Conservation (phyloP, 2,113 vertebrate species). For the Cynopterus brachyotis region DNA sequence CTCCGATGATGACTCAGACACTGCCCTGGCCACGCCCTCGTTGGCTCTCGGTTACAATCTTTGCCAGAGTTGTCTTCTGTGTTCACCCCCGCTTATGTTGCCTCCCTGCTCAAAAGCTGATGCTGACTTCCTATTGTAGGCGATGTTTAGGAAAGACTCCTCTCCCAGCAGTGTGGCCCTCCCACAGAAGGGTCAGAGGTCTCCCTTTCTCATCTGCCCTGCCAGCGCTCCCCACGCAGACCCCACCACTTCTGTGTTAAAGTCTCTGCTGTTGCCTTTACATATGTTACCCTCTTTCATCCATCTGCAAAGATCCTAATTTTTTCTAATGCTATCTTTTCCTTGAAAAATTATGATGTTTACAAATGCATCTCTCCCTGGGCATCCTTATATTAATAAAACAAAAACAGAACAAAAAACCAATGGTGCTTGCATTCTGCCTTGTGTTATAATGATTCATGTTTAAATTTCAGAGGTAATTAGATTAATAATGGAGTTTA, state of each 20-base stretch:
- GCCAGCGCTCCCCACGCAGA: accelerated
- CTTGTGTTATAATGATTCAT: neutral
- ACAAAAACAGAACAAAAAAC: too few relatives aligned
- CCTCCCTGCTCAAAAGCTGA: neutral
- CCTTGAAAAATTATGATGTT: neutral
- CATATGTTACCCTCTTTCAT: neutral
- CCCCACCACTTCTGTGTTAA: neutral
- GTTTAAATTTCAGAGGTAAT: neutral
- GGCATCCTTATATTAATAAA: neutral
- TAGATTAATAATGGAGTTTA: neutral
- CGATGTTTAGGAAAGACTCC: neutral
- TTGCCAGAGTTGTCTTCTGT: neutral
- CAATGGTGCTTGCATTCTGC: neutral
- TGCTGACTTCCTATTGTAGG: neutral
- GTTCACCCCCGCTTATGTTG: neutral
- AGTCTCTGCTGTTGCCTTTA: neutral
- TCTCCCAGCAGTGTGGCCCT: neutral
- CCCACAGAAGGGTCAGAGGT: accelerated
- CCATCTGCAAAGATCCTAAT: neutral
- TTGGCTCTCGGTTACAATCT: neutral
- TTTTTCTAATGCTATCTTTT: neutral
- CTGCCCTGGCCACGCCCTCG: slow-evolving; percentile 4
- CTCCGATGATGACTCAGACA: slow-evolving; percentile 55
- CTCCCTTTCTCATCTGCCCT: neutral
- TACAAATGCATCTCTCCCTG: neutral